These are phyloP conservation scores for Andrena marginata DNA, from an alignment of 2,888 invertebrate species.

Conservation along the genomic window DNA sequence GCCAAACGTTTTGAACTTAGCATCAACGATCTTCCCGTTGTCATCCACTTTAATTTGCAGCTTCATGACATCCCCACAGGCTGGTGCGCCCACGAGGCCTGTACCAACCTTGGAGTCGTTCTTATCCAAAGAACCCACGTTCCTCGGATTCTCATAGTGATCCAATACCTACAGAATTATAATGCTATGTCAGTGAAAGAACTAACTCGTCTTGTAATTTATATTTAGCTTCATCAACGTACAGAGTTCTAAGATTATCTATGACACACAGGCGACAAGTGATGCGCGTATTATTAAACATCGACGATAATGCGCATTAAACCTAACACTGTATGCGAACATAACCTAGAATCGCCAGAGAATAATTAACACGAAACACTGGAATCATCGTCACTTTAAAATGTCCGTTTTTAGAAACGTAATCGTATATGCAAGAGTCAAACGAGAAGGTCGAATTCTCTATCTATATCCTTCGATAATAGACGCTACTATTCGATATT, in stretches of 20 bases:
- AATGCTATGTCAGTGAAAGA: neutral
- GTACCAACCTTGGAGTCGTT: constrained; percentile 97
- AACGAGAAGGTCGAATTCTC: constrained; percentile 18
- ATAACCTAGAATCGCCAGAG: constrained; percentile 29
- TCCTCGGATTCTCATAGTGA: constrained; percentile 99
- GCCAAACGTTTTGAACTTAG: constrained; percentile 99
- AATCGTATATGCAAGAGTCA: neutral
- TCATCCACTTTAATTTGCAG: constrained; percentile 98
- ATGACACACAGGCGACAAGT: no score
- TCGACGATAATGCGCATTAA: neutral
- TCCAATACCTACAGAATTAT: constrained; percentile 92
- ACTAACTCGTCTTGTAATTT: no score
- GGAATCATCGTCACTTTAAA: neutral
- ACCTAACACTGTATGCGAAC: neutral
- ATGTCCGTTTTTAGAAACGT: neutral
- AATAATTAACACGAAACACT: neutral
- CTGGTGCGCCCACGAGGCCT: constrained; percentile 99
- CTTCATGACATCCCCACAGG: constrained; percentile 99
- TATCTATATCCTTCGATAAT: constrained; percentile 66
- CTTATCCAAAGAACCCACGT: constrained; percentile 98
- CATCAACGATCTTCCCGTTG: constrained; percentile 98
- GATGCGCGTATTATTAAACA: neutral
- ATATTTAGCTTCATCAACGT: no score
- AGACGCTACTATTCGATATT: constrained; percentile 78
- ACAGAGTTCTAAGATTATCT: no score